Base-by-base conservation (phyloP, 1,140 invertebrate genomes). In the Drusus annulatus region DNA sequence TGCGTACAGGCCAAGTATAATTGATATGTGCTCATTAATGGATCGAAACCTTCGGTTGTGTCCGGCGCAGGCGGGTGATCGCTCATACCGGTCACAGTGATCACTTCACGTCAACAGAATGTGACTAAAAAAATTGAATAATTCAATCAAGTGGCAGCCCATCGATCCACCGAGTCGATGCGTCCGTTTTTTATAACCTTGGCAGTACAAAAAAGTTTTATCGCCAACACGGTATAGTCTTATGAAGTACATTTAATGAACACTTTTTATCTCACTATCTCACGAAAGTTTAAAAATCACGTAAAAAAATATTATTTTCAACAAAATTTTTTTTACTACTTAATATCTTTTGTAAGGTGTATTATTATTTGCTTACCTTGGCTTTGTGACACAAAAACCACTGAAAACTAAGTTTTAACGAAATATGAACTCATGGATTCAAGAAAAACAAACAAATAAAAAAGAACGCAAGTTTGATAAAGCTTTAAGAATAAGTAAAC, bases 21-120 rank as follows among this genome's bases (percentile, higher is more conserved):
- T 82, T 79, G 81, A 82, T 82, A 71, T 62, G 75, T 56, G 80
- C 74, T 82, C 81, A 82, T 82, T 82, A 82, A 75, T 77, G 75
- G n/a, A 28, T 65, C 58, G 56, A 79, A 80, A 79, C 68, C 76
- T 63, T 51, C 19, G 65, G 73, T 45, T 71, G 76, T 82, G 81
- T 82, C 52, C 73, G 45, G 31, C 21, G 76, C 52, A 56, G 81
- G 80, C 81, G 78, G 81, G 73, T 77, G 78, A 82, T 82, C 81
- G 54, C 52, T 82, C 81, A 82, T 79, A 79, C 62, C 28, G 74
- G 58, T 58, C 54, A 51, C 74, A 62, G 77, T 71, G 80, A 81
- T 81, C 80, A 81, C 80, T 81, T 81, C 77, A 76, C 80, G 80
- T 81, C 71, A 76, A 73, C 76, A 69, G 54, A 73, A 54, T 60